Evolutionary conservation across 1,140 invertebrate species (phyloP).

Genomic region (Rhyzopertha dominica): DNA sequence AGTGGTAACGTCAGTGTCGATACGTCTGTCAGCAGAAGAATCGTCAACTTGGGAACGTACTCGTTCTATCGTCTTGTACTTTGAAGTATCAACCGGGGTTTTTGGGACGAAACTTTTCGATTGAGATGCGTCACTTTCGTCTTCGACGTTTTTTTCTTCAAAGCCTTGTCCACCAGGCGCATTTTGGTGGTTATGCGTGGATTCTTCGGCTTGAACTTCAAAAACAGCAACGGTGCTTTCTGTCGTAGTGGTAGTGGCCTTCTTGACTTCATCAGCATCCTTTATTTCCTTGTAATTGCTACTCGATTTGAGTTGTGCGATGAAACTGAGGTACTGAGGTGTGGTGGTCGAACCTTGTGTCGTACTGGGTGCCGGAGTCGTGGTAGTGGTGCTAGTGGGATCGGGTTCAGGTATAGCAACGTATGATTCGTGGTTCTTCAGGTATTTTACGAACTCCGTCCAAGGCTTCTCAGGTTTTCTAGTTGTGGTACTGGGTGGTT

Average conservation of each 20-base stretch:
- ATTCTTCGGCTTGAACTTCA: too few species aligned
- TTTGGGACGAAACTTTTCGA: conserved; percentile 32
- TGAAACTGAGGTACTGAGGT: too few species aligned
- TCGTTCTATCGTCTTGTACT: conserved; percentile 42
- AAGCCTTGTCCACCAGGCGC: not conserved
- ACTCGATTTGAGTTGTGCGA: conserved; percentile 24
- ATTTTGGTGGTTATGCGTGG: too few species aligned
- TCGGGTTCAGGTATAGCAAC: too few species aligned
- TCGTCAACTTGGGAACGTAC: conserved; percentile 9
- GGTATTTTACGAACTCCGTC: not conserved
- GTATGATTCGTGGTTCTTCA: too few species aligned
- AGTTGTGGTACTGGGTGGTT: not conserved
- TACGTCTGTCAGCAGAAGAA: too few species aligned
- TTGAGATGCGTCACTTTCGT: conserved; percentile 15
- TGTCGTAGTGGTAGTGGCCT: too few species aligned
- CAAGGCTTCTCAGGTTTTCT: not conserved
- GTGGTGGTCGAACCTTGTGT: too few species aligned
- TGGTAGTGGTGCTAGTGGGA: too few species aligned
- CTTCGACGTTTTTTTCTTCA: not conserved
- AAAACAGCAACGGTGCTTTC: too few species aligned
- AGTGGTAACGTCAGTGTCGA: too few species aligned
- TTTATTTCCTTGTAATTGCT: conserved; percentile 24
- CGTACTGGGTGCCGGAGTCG: too few species aligned
- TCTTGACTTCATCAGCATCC: conserved; percentile 21
- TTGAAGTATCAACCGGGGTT: conserved; percentile 39